Percentiles rank a stretch among this genome's conserved stretches.
Evolutionary conservation across 2,888 invertebrate genomes (phyloP).

Genomic region (Nymphalis urticae): DNA sequence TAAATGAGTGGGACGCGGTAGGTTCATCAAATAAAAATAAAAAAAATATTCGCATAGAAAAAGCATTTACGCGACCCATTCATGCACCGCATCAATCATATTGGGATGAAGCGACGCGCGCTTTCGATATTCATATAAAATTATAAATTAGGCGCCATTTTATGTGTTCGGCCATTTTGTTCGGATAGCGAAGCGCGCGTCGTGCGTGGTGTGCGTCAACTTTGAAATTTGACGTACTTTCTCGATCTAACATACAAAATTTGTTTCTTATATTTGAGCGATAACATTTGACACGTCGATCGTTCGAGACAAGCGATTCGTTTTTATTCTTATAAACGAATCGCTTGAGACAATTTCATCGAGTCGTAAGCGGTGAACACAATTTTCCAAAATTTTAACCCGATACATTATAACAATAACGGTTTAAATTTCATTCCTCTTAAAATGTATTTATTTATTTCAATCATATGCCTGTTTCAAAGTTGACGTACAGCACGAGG

Average conservation of each 20-base stretch:
- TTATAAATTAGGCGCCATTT: constrained; percentile 21
- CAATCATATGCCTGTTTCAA: not conserved
- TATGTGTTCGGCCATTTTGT: constrained; percentile 27
- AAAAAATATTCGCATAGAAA: constrained; percentile 40
- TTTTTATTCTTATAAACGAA: not conserved
- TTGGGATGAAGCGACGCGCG: constrained; percentile 15
- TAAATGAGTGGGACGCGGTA: constrained; percentile 5
- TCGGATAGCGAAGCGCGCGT: constrained; percentile 3
- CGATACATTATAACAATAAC: not conserved
- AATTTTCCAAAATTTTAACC: not conserved
- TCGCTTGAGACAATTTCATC: not conserved
- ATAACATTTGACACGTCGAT: not conserved
- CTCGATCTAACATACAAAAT: not conserved
- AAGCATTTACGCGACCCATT: constrained; percentile 39
- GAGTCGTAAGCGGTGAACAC: not conserved
- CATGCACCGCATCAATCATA: constrained; percentile 35
- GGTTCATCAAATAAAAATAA: constrained; percentile 12
- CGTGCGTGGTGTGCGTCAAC: constrained; percentile 21
- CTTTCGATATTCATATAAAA: constrained; percentile 14
- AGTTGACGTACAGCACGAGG: not conserved
- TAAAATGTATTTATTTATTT: not conserved
- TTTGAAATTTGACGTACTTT: constrained; percentile 13
- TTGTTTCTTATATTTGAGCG: constrained; percentile 1
- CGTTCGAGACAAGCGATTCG: not conserved
- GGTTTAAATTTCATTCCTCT: not conserved